phyloP scores from a whole-genome alignment of 2,888 invertebrate genomes.

The Stenchaetothrips biformis region DNA sequence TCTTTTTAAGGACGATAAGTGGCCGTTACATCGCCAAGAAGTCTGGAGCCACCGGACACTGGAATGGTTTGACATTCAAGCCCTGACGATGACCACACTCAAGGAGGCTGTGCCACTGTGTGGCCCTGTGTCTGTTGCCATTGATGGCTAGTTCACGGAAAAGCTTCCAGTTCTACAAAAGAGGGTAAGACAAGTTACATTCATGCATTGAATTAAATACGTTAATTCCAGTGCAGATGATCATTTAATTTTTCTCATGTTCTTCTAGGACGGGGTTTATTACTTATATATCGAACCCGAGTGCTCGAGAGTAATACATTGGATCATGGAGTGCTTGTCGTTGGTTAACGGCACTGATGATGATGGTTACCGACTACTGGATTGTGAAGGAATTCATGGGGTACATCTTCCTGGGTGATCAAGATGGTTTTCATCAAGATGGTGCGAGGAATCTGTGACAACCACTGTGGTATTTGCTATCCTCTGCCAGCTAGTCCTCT shows the following conservation, averaged over 20 bases:
- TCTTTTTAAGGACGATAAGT: slow-evolving; percentile 38
- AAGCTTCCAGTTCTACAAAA: slow-evolving; percentile 81
- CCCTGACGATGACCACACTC: slow-evolving; percentile 65
- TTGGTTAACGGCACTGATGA: slow-evolving; percentile 73
- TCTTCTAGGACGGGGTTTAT: slow-evolving; percentile 61
- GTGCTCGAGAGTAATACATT: slow-evolving; percentile 64
- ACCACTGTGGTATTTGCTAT: slow-evolving; percentile 86
- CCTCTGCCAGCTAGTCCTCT: slow-evolving; percentile 78
- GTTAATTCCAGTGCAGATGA: background rate
- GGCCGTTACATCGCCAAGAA: slow-evolving; percentile 59
- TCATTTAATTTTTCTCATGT: slow-evolving; percentile 19
- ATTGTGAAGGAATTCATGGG: slow-evolving; percentile 86
- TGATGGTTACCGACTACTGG: slow-evolving; percentile 67
- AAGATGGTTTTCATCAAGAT: slow-evolving; percentile 82
- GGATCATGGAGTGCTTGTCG: slow-evolving; percentile 82
- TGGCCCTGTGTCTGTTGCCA: slow-evolving; percentile 82
- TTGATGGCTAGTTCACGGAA: slow-evolving; percentile 81
- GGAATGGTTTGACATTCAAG: slow-evolving; percentile 75
- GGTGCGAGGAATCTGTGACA: slow-evolving; percentile 74
- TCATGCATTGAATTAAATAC: background rate
- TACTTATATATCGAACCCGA: slow-evolving; percentile 69
- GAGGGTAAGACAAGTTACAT: slow-evolving; percentile 50
- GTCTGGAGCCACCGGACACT: slow-evolving; percentile 71
- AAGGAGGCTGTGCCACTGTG: slow-evolving; percentile 71
- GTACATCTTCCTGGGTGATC: slow-evolving; percentile 74